A percentile compares a stretch with the other conserved stretches of the same genome.
Conservation (phyloP, 2,113 vertebrate species). For the Prunella fulvescens region DNA sequence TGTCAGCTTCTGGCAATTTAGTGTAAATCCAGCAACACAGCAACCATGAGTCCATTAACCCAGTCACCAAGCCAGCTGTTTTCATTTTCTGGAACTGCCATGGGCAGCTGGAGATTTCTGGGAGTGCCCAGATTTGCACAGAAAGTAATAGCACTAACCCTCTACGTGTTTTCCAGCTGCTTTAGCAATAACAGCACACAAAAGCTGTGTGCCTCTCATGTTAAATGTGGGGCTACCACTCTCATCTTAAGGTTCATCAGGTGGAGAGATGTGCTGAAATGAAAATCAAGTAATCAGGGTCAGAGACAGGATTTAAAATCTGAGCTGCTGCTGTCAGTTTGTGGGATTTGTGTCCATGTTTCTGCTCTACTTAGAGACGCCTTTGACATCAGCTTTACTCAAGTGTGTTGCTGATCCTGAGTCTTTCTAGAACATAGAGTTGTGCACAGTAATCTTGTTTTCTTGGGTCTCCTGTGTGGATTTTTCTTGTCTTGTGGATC, state of each 20-base stretch:
- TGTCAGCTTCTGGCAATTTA: neutral
- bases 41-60: neutral
- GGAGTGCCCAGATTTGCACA: neutral
- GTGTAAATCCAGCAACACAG: neutral
- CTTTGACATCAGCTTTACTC: neutral
- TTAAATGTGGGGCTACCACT: neutral
- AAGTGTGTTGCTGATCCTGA: neutral
- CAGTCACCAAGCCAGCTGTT: neutral
- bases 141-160: neutral
- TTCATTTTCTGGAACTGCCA: neutral
- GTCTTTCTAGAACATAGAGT: neutral
- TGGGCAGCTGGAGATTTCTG: neutral
- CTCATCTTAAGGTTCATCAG: neutral
- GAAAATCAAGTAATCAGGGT: neutral
- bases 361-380: neutral
- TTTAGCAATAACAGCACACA: neutral
- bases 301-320: neutral
- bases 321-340: neutral
- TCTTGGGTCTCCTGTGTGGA: neutral
- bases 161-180: neutral
- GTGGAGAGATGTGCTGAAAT: neutral
- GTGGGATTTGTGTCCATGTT: neutral
- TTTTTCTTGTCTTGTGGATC: neutral
- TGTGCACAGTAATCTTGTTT: neutral
- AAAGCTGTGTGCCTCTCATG: neutral